Base-by-base conservation (phyloP, 2,888 invertebrate species). In the Ophioninae sp. region DNA sequence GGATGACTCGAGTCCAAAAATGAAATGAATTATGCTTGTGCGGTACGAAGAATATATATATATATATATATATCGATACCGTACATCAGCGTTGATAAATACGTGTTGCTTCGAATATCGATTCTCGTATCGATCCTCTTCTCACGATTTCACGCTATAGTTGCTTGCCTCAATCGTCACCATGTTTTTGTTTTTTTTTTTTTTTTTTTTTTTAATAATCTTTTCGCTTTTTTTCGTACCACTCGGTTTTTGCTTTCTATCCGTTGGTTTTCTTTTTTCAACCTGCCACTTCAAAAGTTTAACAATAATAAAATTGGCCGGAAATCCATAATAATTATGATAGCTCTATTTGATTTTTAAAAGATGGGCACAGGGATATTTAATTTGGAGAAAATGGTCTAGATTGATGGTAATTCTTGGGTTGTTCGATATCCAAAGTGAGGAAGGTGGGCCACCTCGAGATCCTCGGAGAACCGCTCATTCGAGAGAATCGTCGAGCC, bases 401-500 rank as follows among this genome's bases (percentile, higher is more conserved):
- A 8, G 13, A 44, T 10, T 44, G 10, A 44, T 8, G 10, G 44
- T 44, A 44, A 44, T 44, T 44, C 10, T 44, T 13, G 44, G 10
- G 0, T 30, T 30, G 30, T 44, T 44, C 44, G 44, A 44, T 44
- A 8, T 44, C 44, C 13, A 13, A 44, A 8, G 44, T 44, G 44
- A 44, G 10, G 44, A 13, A 8, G 44, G 44, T 13, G 44, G 44
- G 44, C 44, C 44, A 7, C 8, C 8, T 10, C 10, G 44, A 44
- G 44, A 8, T 44, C 7, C 44, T 44, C 44, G 44, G 44, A 10
- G 44, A 44, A 69, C 61, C 68, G 69, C 41, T 30, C 56, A 37
- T 67, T 83, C 82, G 85, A 87, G 88, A 85, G 86, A 86, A 85
- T 83, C 86, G 85, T 67, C 85, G 79, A 85, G 83, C 79, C 86